A percentile compares a stretch with the other conserved stretches of the same genome.
phyloP scores from a whole-genome alignment of 1,140 invertebrate genomes.

The Meloidogyne hapla region DNA sequence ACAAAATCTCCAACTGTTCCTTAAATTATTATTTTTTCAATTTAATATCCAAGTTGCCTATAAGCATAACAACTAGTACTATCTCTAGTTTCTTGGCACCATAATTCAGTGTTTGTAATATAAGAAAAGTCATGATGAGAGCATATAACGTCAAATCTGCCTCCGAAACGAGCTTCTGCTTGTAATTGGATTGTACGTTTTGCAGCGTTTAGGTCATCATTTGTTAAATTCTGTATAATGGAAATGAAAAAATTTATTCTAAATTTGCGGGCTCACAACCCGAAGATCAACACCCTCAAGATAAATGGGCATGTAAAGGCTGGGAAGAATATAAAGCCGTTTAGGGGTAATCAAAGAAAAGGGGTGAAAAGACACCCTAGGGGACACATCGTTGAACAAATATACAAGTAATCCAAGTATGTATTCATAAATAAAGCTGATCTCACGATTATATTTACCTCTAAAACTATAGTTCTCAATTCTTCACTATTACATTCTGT shows the following conservation, averaged over 20 bases:
- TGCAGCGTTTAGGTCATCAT: constrained; percentile 46
- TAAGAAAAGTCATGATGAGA: constrained; percentile 44
- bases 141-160: constrained; percentile 53
- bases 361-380: no score
- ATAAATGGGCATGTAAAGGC: no score
- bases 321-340: no score
- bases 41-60: constrained; percentile 40
- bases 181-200: constrained; percentile 49
- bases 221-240: constrained; percentile 40
- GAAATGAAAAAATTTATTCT: no score
- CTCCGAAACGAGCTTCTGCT: constrained; percentile 52
- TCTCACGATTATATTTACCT: constrained; percentile 26
- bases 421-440: no score
- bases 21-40: not conserved
- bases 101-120: constrained; percentile 50
- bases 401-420: no score
- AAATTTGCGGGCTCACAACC: no score
- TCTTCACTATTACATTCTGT: constrained; percentile 52
- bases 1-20: not conserved
- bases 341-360: no score
- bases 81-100: constrained; percentile 42
- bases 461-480: constrained; percentile 37
- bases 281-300: no score
- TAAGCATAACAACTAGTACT: constrained; percentile 49
- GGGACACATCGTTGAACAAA: no score